Percentiles rank a stretch among this genome's conserved stretches.
These are phyloP conservation scores for Acanthiza pusilla DNA, from an alignment of 2,797 vertebrate genomes.

Conservation along the genomic window DNA sequence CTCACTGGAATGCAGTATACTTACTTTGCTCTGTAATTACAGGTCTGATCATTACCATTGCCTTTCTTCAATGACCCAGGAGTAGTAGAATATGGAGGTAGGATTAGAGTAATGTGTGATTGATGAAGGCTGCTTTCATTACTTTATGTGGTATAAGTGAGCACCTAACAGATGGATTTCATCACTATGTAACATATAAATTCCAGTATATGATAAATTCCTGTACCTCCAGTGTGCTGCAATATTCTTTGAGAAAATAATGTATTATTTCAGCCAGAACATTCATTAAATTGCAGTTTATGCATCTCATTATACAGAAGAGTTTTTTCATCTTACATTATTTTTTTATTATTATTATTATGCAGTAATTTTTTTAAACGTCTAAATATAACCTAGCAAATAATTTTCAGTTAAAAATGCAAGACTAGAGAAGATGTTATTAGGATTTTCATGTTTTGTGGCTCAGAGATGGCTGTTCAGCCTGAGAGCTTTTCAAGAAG, in stretches of 20 bases:
- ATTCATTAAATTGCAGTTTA: conserved; percentile 59
- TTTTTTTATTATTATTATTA: background rate
- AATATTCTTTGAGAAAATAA: conserved; percentile 56
- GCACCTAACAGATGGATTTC: conserved; percentile 70
- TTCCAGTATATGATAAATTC: conserved; percentile 64
- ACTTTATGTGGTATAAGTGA: conserved; percentile 43
- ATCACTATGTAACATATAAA: conserved; percentile 61
- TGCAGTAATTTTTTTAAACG: background rate
- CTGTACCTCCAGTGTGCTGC: conserved; percentile 25
- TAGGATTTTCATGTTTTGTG: background rate
- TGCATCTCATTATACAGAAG: conserved; percentile 34
- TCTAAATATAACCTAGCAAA: background rate
- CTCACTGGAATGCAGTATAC: conserved; percentile 2
- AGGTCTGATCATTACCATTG: conserved; percentile 50
- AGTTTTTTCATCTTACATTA: conserved; percentile 2
- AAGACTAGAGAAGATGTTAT: background rate
- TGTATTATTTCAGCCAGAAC: conserved; percentile 43
- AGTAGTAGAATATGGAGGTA: conserved; percentile 58
- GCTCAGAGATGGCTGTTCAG: background rate
- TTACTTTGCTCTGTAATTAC: conserved; percentile 64
- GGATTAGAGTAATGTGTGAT: conserved; percentile 61
- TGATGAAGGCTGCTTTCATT: conserved; percentile 50
- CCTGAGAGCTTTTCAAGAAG: background rate
- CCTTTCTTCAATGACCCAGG: conserved; percentile 51
- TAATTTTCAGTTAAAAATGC: background rate